These are phyloP conservation scores for Cyclopterus lumpus DNA, from an alignment of 2,797 vertebrate species.

Conservation along the genomic window DNA sequence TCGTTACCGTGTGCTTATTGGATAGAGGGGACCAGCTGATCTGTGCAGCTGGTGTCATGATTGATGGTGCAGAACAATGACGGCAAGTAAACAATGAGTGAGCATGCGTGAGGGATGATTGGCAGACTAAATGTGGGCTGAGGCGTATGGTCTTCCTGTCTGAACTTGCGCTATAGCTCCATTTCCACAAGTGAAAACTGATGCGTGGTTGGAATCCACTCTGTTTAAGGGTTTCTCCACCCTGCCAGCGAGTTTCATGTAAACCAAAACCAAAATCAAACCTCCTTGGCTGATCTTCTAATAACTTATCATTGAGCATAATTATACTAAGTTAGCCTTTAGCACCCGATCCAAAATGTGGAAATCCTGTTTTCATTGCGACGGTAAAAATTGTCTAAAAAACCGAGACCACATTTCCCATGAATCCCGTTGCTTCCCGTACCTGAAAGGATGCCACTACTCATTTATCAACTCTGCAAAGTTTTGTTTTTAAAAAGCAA, in stretches of 20 bases:
- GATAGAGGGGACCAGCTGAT: no score
- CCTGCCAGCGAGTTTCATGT: background rate
- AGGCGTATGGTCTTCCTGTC: no score
- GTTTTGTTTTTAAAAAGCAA: conserved; percentile 13
- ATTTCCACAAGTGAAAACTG: no score
- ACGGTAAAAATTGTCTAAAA: background rate
- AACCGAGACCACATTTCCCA: conserved; percentile 22
- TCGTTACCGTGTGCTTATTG: no score
- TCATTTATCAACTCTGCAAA: background rate
- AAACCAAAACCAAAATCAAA: background rate
- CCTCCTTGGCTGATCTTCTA: background rate
- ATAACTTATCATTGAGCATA: background rate
- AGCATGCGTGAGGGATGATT: no score
- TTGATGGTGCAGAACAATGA: no score
- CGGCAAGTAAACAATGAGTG: no score
- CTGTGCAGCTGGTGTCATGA: no score
- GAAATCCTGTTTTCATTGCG: background rate
- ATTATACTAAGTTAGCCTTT: background rate
- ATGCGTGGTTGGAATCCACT: background rate
- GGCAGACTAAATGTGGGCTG: no score
- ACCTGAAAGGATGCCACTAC: conserved; percentile 10
- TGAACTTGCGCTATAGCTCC: no score
- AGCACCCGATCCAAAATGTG: background rate
- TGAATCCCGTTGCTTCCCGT: conserved; percentile 14
- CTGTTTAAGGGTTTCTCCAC: background rate